These are phyloP conservation scores for Agonopterix subpropinquella DNA, from an alignment of 2,888 invertebrate genomes.

Conservation along the genomic window DNA sequence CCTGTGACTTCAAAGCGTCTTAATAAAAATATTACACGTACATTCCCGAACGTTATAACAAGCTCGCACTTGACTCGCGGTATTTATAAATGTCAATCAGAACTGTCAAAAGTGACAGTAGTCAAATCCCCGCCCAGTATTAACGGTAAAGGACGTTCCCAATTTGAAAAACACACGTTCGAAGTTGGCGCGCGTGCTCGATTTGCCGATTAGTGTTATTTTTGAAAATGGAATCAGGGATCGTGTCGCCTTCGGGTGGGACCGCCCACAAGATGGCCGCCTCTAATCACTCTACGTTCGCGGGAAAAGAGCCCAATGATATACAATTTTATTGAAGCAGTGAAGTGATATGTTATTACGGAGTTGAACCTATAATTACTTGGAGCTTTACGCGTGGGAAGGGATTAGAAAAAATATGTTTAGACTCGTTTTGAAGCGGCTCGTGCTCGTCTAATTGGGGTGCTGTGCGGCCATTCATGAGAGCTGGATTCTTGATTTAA, in stretches of 20 bases:
- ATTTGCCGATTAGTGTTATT: constrained; percentile 73
- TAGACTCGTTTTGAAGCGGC: constrained; percentile 37
- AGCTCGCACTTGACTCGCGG: constrained; percentile 61
- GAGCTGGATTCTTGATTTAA: constrained; percentile 38
- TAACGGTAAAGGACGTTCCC: constrained; percentile 62
- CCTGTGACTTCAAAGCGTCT: constrained; percentile 45
- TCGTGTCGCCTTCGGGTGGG: constrained; percentile 70
- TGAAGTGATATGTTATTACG: constrained; percentile 73
- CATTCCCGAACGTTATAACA: constrained; percentile 48
- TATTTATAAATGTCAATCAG: constrained; percentile 73
- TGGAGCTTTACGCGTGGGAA: constrained; percentile 69
- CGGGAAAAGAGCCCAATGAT: constrained; percentile 68
- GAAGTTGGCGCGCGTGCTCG: constrained; percentile 64
- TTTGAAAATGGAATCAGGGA: constrained; percentile 71
- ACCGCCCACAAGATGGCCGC: constrained; percentile 74
- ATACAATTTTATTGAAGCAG: constrained; percentile 74
- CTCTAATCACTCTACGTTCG: constrained; percentile 66
- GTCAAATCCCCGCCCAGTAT: constrained; percentile 67
- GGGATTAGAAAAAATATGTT: constrained; percentile 66
- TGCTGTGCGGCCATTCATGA: constrained; percentile 38
- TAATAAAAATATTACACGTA: constrained; percentile 53
- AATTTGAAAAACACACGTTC: constrained; percentile 73
- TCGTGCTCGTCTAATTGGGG: constrained; percentile 67
- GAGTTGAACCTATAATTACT: constrained; percentile 69
- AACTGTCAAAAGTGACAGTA: constrained; percentile 70